Conservation (phyloP, 2,797 vertebrate species). For the Rhyacichthys aspro region DNA sequence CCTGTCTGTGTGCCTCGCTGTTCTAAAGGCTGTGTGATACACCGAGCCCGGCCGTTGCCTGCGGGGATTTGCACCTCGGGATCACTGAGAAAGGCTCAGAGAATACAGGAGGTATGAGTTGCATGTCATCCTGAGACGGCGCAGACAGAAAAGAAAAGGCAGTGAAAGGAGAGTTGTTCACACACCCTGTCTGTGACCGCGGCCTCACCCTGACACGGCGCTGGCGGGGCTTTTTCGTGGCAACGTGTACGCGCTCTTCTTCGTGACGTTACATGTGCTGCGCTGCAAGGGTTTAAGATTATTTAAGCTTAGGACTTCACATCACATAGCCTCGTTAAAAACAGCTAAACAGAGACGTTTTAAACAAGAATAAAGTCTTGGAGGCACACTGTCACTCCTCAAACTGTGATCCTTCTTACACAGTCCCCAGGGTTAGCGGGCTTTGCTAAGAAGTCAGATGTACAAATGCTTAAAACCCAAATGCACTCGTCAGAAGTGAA, state of each 20-base stretch:
- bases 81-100: slow-evolving; percentile 83
- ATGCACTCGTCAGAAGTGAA: slow-evolving; percentile 69
- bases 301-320: slow-evolving; percentile 77
- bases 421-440: slow-evolving; percentile 69
- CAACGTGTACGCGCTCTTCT: slow-evolving; percentile 71
- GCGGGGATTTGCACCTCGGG: slow-evolving; percentile 82
- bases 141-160: slow-evolving; percentile 82
- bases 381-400: slow-evolving; percentile 71
- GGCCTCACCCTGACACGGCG: slow-evolving; percentile 74
- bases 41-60: slow-evolving; percentile 77
- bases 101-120: slow-evolving; percentile 79
- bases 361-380: slow-evolving; percentile 76
- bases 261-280: slow-evolving; percentile 76
- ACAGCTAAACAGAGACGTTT: slow-evolving; percentile 79
- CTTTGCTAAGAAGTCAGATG: slow-evolving; percentile 76
- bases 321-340: slow-evolving; percentile 79
- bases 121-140: slow-evolving; percentile 76
- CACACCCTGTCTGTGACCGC: slow-evolving; percentile 80
- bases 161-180: slow-evolving; percentile 74
- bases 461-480: slow-evolving; percentile 68
- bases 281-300: slow-evolving; percentile 73
- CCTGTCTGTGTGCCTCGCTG: slow-evolving; percentile 60
- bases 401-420: slow-evolving; percentile 73
- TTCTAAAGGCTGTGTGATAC: slow-evolving; percentile 73
- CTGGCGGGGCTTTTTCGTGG: slow-evolving; percentile 70